Evolutionary conservation across 2,797 vertebrate species (phyloP).

Genomic region (Etheostoma nigrum): DNA sequence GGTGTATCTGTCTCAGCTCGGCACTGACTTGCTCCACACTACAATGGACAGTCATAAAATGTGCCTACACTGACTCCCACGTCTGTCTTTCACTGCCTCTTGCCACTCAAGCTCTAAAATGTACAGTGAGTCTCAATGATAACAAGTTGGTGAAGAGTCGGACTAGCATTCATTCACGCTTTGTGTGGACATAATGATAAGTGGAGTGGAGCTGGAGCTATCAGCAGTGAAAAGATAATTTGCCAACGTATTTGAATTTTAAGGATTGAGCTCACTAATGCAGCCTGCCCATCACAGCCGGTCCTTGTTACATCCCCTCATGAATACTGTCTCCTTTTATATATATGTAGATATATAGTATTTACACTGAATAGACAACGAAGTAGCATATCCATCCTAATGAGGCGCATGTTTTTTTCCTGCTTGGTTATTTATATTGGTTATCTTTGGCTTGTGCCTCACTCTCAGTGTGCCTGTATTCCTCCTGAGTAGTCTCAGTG

Average conservation of each 20-base stretch:
- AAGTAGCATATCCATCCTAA: constrained; percentile 33
- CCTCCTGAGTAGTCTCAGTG: constrained; percentile 45
- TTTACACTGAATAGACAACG: constrained; percentile 40
- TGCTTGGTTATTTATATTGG: constrained; percentile 24
- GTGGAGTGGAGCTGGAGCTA: constrained; percentile 42
- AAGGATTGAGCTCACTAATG: constrained; percentile 21
- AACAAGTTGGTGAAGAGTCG: constrained; percentile 18
- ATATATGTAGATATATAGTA: not conserved
- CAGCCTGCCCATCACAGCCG: constrained; percentile 38
- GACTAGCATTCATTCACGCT: not conserved
- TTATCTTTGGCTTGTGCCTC: constrained; percentile 32
- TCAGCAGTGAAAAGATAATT: constrained; percentile 44
- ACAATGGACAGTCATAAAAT: constrained; percentile 52
- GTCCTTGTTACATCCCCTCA: constrained; percentile 7
- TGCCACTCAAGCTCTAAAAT: constrained; percentile 55
- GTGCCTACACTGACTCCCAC: constrained; percentile 32
- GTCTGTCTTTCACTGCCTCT: constrained; percentile 31
- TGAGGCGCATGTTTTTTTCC: constrained; percentile 29
- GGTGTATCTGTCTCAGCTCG: constrained; percentile 31
- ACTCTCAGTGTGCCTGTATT: constrained; percentile 37
- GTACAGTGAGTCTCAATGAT: constrained; percentile 16
- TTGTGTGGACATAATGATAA: constrained; percentile 32
- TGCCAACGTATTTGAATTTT: constrained; percentile 44
- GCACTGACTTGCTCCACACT: constrained; percentile 36
- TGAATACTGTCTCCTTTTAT: constrained; percentile 27